These are phyloP conservation scores for Mesembrinibis cayennensis DNA, from an alignment of 2,113 vertebrate genomes.

Conservation along the genomic window DNA sequence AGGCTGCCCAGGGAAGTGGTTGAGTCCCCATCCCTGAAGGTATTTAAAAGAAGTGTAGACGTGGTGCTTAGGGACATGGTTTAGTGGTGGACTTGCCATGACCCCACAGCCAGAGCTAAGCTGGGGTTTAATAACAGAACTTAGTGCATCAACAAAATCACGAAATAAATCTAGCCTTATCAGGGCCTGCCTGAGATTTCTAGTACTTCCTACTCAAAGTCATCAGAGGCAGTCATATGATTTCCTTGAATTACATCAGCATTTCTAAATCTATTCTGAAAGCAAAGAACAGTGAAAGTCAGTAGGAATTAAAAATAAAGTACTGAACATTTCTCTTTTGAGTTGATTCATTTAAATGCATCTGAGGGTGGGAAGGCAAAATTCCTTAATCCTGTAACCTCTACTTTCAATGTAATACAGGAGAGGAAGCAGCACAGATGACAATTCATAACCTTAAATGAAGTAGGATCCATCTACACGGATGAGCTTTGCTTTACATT, in stretches of 20 bases:
- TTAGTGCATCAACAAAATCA: not conserved
- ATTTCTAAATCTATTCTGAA: not conserved
- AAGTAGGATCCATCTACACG: not conserved
- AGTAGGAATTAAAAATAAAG: not conserved
- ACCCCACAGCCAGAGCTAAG: not conserved
- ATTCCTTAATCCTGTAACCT: not conserved
- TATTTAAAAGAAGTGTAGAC: too few species aligned
- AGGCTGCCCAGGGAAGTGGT: too few species aligned
- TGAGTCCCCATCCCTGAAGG: too few species aligned
- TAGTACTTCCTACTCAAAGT: not conserved
- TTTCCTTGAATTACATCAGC: not conserved
- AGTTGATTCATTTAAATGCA: not conserved
- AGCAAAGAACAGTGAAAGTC: not conserved
- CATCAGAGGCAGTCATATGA: not conserved
- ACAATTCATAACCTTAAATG: not conserved
- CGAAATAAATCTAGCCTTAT: not conserved
- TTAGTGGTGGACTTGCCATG: too few species aligned
- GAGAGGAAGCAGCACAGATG: not conserved
- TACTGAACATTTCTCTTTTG: not conserved
- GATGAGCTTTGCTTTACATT: not conserved
- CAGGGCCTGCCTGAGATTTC: not conserved
- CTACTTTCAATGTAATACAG: not conserved
- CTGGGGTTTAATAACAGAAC: not conserved
- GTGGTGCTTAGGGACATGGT: too few species aligned
- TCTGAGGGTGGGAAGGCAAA: not conserved